Base-by-base conservation (phyloP, 1,140 invertebrate species). In the Drosophila santomea region DNA sequence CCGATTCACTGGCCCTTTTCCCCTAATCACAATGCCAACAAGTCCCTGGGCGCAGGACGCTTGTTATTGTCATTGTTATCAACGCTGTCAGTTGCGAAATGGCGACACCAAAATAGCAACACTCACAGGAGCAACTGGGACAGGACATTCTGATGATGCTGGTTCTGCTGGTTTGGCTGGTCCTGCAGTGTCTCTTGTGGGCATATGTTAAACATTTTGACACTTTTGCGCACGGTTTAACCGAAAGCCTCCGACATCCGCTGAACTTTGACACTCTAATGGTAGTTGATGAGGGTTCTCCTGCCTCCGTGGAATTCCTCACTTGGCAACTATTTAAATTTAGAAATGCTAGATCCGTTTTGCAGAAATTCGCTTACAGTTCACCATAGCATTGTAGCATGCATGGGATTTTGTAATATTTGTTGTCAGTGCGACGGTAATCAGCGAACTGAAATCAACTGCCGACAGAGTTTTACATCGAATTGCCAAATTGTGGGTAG, bases 161-260 rank as follows among this genome's bases (percentile, higher is more conserved):
- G n/a, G 41, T 15, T 3, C 7, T 20, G 17, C 2, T 39, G 38
- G 28, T 20, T 20, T 20, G 38, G 28, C 25, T 47, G 45, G 41
- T 55, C 20, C 45, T 60, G 50, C 14, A n/a, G 43, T 59, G 64
- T 81, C 82, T 86, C 82, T 61, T 85, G 82, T 86, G 82, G 82
- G 82, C 79, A 82, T 86, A 88, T 88, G 83, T 86, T 88, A 67
- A 82, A 76, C 71, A 86, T 86, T 88, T 86, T 86, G 82, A 86
- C 78, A 86, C 82, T 86, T 85, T 85, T 86, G 75, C 75, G 69
- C 82, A 78, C 66, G 67, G 80, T 63, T 82, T 57, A 74, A 67
- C 69, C 25, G 50, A 63, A 66, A 44, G 54, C 58, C 63, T 45
- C 39, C 66, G 41, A 71, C 59, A 56, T 58, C 61, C 74, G 63